A percentile compares a stretch with the other conserved stretches of the same genome.
phyloP scores from a whole-genome alignment of 1,140 invertebrate genomes.

The Brachionus manjavacas region DNA sequence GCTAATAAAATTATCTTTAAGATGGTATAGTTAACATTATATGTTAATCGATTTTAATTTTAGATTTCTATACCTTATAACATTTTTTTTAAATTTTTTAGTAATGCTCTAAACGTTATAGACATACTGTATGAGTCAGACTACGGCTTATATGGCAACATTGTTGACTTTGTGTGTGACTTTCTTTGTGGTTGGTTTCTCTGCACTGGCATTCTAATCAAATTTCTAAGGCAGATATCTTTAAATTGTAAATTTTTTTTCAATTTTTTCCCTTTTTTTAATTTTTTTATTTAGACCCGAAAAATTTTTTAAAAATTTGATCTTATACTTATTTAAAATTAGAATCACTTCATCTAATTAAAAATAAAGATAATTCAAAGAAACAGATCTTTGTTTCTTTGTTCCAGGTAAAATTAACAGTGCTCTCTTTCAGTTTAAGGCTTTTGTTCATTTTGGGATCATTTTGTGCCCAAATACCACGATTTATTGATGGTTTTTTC shows the following conservation, averaged over 20 bases:
- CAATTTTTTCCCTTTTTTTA: not conserved
- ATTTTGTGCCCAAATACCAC: conserved; percentile 33
- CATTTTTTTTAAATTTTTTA: no score
- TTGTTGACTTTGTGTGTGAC: conserved; percentile 20
- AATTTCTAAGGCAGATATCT: conserved; percentile 11
- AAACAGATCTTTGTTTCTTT: not conserved
- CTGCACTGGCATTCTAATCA: conserved; percentile 5
- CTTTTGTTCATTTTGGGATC: conserved; percentile 28
- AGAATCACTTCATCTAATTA: not conserved
- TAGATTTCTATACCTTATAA: no score
- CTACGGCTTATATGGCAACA: conserved; percentile 2
- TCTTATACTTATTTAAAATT: no score
- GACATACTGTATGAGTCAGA: no score
- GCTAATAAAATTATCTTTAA: no score
- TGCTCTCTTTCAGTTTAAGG: not conserved
- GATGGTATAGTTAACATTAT: no score
- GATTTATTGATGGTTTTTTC: conserved; percentile 25
- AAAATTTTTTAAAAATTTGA: no score
- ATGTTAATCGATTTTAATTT: no score
- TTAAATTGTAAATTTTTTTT: not conserved
- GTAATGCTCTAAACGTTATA: no score
- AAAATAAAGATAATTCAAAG: not conserved
- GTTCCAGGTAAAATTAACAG: not conserved
- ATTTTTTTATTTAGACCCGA: not conserved
- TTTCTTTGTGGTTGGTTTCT: not conserved